These are phyloP conservation scores for Cottus gobio DNA, from an alignment of 2,113 vertebrate species.

Conservation along the genomic window DNA sequence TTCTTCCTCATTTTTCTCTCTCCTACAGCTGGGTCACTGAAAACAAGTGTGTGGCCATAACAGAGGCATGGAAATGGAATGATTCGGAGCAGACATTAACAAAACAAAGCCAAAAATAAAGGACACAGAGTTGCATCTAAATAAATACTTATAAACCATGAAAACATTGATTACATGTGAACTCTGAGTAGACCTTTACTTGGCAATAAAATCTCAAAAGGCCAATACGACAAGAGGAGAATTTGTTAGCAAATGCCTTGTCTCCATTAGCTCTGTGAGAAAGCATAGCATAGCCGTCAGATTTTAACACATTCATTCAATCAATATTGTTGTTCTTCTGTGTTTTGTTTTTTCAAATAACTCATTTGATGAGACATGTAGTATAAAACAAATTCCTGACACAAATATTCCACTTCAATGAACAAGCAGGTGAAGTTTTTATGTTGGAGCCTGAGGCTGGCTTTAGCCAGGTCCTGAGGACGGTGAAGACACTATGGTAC, in stretches of 20 bases:
- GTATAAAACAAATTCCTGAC: neutral
- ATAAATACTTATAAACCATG: slow-evolving; percentile 45
- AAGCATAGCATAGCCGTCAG: slow-evolving; percentile 5
- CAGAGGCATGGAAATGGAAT: slow-evolving; percentile 56
- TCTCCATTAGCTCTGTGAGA: slow-evolving; percentile 37
- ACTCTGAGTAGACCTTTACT: slow-evolving; percentile 60
- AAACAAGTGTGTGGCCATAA: slow-evolving; percentile 38
- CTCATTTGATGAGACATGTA: slow-evolving; percentile 51
- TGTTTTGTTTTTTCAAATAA: neutral
- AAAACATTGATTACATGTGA: slow-evolving; percentile 39
- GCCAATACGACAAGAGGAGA: slow-evolving; percentile 37
- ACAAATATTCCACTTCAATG: slow-evolving; percentile 8
- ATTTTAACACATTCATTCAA: neutral
- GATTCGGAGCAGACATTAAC: slow-evolving; percentile 29
- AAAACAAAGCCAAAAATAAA: slow-evolving; percentile 35
- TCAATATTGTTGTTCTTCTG: neutral
- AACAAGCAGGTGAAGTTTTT: neutral
- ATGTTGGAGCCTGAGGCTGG: neutral
- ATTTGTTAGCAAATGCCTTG: slow-evolving; percentile 45
- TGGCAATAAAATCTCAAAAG: slow-evolving; percentile 68
- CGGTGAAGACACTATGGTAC: slow-evolving; percentile 10
- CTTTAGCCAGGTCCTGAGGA: slow-evolving; percentile 32
- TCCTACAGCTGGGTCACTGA: slow-evolving; percentile 24
- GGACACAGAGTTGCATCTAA: slow-evolving; percentile 7
- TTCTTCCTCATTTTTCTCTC: slow-evolving; percentile 9